Evolutionary conservation across 2,888 invertebrate genomes (phyloP).

Genomic region (Eristalis pertinax): DNA sequence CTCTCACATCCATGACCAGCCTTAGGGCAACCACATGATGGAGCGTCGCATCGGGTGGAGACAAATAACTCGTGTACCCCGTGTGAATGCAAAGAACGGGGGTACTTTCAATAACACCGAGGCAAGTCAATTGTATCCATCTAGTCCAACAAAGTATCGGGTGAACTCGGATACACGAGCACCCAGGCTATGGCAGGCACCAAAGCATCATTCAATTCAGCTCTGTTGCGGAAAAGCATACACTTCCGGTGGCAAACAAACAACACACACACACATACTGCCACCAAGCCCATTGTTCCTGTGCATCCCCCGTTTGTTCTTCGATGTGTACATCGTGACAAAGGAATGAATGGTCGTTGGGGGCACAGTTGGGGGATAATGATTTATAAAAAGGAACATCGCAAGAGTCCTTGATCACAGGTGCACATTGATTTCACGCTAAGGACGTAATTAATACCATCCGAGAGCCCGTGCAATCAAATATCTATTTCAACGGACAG

Average conservation of each 20-base stretch:
- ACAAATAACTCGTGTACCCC: constrained; percentile 39
- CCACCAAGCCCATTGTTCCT: not conserved
- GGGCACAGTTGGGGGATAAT: not conserved
- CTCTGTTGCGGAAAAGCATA: not conserved
- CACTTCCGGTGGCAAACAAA: not conserved
- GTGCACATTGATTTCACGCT: no score
- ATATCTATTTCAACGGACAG: constrained; percentile 13
- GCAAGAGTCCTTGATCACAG: not conserved
- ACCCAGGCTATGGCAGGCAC: not conserved
- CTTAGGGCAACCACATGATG: not conserved
- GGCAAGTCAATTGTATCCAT: constrained; percentile 39
- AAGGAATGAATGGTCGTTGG: not conserved
- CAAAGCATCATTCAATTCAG: not conserved
- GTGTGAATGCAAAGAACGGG: constrained; percentile 29
- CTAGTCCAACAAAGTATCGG: constrained; percentile 20
- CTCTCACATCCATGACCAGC: constrained; percentile 26
- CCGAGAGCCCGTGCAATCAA: constrained; percentile 19
- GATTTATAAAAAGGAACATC: constrained; percentile 15
- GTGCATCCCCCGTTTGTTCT: not conserved
- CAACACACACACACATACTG: not conserved
- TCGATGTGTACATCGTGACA: not conserved
- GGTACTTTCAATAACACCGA: constrained; percentile 51
- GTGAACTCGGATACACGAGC: not conserved
- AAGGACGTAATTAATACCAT: constrained; percentile 44
- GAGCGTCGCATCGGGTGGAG: constrained; percentile 11